phyloP scores from a whole-genome alignment of 2,113 vertebrate genomes.

The Phrynosoma platyrhinos region DNA sequence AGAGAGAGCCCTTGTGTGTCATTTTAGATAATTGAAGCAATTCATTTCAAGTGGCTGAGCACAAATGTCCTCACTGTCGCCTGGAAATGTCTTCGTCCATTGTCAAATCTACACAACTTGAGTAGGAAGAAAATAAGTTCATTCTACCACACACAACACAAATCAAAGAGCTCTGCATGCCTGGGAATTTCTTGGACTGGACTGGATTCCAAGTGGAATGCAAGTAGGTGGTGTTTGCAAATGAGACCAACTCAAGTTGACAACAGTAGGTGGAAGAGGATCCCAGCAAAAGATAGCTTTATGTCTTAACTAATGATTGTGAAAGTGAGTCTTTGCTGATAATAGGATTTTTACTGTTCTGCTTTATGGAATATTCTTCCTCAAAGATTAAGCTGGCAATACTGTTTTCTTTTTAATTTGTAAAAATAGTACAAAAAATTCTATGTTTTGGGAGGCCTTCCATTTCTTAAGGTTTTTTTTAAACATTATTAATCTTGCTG shows the following conservation, averaged over 20 bases:
- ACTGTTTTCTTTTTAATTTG: neutral
- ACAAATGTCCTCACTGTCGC: conserved; percentile 35
- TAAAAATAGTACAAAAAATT: neutral
- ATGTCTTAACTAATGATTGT: neutral
- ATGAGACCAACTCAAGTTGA: conserved; percentile 51
- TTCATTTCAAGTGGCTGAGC: conserved; percentile 41
- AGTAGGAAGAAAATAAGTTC: conserved; percentile 27
- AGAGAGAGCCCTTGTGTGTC: conserved; percentile 7
- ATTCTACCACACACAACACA: conserved; percentile 46
- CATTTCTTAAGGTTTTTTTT: neutral
- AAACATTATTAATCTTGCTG: too few relatives aligned
- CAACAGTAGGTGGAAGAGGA: neutral
- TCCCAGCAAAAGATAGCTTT: neutral
- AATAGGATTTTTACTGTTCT: neutral
- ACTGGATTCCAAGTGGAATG: conserved; percentile 34
- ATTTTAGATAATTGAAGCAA: conserved; percentile 42
- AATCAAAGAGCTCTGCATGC: neutral
- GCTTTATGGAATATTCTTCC: neutral
- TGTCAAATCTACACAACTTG: conserved; percentile 35
- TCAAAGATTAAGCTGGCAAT: too few relatives aligned
- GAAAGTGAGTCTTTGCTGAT: neutral
- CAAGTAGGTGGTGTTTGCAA: conserved; percentile 49
- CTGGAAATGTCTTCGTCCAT: conserved; percentile 39
- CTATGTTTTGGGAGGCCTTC: neutral
- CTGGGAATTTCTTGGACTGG: conserved; percentile 27